Conservation (phyloP, 2,797 vertebrate genomes). For the Lates japonicus region DNA sequence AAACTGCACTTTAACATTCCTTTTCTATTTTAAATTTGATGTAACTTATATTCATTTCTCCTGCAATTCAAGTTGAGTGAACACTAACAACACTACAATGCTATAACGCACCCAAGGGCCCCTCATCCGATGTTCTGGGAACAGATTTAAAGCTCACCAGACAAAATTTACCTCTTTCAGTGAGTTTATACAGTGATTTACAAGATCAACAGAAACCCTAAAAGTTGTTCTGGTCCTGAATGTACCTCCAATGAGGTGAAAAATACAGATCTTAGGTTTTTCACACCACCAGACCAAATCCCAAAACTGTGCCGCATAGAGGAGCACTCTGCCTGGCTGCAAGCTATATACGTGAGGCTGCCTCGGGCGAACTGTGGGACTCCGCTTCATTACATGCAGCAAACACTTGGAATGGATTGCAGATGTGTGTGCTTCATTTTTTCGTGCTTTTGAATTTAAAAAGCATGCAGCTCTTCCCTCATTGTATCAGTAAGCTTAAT, state of each 20-base stretch:
- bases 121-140: background rate
- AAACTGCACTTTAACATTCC: background rate
- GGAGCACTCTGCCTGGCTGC: constrained; percentile 50
- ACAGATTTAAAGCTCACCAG: background rate
- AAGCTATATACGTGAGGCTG: constrained; percentile 48
- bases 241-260: constrained; percentile 33
- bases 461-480: background rate
- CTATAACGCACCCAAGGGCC: background rate
- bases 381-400: constrained; percentile 41
- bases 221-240: constrained; percentile 14
- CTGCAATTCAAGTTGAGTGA: constrained; percentile 2
- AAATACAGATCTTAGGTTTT: constrained; percentile 41
- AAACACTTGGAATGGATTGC: constrained; percentile 38
- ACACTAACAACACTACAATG: background rate
- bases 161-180: background rate
- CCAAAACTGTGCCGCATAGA: constrained; percentile 41
- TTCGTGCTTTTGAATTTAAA: constrained; percentile 16
- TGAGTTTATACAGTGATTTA: constrained; percentile 8
- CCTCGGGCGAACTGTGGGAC: constrained; percentile 50
- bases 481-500: background rate
- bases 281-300: constrained; percentile 47
- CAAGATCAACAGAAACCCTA: constrained; percentile 27
- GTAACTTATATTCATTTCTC: background rate
- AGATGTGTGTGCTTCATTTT: constrained; percentile 11
- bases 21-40: background rate